These are phyloP conservation scores for Elephas maximus DNA, from an alignment of 2,113 vertebrate genomes.

Conservation along the genomic window DNA sequence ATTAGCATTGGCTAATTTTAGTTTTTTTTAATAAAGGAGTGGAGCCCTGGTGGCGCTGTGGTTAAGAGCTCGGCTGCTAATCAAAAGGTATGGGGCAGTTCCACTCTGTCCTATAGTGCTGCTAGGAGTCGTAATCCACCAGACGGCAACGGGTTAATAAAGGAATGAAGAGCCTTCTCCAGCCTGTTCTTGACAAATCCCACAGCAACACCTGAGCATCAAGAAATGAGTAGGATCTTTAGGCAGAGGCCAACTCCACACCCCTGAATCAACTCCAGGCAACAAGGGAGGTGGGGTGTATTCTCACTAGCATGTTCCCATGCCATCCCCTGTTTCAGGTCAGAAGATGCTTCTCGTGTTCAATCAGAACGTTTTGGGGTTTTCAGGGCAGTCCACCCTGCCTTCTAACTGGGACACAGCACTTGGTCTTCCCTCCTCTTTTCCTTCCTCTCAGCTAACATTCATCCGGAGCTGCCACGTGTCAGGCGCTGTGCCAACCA, in stretches of 20 bases:
- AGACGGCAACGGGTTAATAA: neutral
- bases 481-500: neutral
- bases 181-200: neutral
- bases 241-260: neutral
- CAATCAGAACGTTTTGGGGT: no score
- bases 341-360: neutral
- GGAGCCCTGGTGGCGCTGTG: no score
- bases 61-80: no score
- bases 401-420: neutral
- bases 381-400: neutral
- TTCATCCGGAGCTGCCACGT: neutral
- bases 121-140: no score
- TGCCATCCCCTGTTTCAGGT: no score
- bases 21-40: no score
- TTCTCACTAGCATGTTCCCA: rapidly evolving
- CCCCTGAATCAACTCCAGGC: rapidly evolving
- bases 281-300: rapidly evolving
- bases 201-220: rapidly evolving
- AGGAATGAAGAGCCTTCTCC: neutral
- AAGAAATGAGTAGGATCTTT: neutral
- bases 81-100: no score
- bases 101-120: no score
- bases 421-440: no score
- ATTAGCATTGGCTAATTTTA: neutral
- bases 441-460: neutral